Percentiles rank a stretch among this genome's conserved stretches.
Conservation (phyloP, 1,140 invertebrate species). For the Ladona fulva region DNA sequence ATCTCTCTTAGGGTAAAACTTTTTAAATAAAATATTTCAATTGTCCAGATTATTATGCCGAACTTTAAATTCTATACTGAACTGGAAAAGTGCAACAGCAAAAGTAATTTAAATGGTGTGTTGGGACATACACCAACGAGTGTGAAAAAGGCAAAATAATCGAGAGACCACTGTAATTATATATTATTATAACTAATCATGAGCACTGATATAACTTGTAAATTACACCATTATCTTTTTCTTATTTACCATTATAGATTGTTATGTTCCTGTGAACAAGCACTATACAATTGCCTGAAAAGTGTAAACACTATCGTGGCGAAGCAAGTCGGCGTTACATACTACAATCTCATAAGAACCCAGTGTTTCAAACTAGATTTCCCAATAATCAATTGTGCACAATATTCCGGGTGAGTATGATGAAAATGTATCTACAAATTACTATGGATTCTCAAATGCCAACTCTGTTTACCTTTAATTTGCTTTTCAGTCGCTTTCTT, state of each 20-base stretch:
- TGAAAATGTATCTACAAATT: constrained; percentile 14
- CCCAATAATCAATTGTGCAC: constrained; percentile 48
- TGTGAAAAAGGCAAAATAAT: too few species aligned
- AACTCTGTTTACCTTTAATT: constrained; percentile 28
- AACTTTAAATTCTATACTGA: too few species aligned
- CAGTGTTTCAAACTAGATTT: constrained; percentile 58
- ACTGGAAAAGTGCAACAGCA: too few species aligned
- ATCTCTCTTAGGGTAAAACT: too few species aligned
- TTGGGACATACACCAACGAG: too few species aligned
- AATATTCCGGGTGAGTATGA: constrained; percentile 30
- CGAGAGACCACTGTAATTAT: too few species aligned
- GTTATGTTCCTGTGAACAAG: constrained; percentile 53
- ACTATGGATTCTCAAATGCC: constrained; percentile 26
- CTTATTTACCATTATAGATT: neutral
- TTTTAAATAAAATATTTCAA: too few species aligned
- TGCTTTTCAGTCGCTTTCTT: constrained; percentile 30
- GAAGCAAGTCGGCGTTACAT: constrained; percentile 48
- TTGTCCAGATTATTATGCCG: too few species aligned
- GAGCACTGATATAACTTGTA: too few species aligned
- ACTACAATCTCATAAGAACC: constrained; percentile 54
- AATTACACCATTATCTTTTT: too few species aligned
- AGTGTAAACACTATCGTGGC: constrained; percentile 38
- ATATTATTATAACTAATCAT: too few species aligned
- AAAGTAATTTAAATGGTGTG: too few species aligned
- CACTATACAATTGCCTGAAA: constrained; percentile 55